Evolutionary conservation across 2,888 invertebrate species (phyloP).

Genomic region (Hetaerina titia): DNA sequence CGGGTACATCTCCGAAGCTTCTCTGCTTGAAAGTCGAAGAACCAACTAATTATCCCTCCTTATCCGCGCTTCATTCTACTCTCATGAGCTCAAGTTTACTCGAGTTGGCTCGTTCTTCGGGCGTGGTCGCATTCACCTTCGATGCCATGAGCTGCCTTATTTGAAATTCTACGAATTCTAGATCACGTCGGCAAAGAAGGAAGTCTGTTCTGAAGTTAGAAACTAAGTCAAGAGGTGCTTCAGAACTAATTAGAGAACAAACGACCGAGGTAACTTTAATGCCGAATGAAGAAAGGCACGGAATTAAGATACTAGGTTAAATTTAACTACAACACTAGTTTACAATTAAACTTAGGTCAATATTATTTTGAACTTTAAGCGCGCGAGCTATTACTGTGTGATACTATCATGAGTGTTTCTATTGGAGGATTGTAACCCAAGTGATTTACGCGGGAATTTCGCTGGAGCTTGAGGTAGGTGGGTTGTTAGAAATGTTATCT

Average conservation of each 20-base stretch:
- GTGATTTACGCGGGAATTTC: no score
- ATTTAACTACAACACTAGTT: background rate
- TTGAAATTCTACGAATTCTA: background rate
- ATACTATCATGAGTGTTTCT: no score
- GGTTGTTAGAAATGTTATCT: no score
- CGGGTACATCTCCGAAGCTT: background rate
- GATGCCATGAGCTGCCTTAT: background rate
- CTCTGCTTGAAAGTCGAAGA: background rate
- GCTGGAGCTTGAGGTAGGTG: no score
- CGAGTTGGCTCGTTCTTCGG: background rate
- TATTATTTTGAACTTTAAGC: background rate
- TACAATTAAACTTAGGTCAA: background rate
- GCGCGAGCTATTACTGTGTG: no score
- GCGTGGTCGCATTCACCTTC: background rate
- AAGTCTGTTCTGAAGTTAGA: background rate
- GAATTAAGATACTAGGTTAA: background rate
- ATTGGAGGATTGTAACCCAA: no score
- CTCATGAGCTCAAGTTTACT: slow-evolving; percentile 8
- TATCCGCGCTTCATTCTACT: background rate
- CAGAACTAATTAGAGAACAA: slow-evolving; percentile 2
- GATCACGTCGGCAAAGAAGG: background rate
- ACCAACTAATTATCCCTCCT: background rate
- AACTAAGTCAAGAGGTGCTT: background rate
- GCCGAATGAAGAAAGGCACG: background rate
- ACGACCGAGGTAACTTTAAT: background rate